A percentile compares a stretch with the other conserved stretches of the same genome.
These are phyloP conservation scores for Drosophila mimetica DNA, from an alignment of 2,888 invertebrate species.

Conservation along the genomic window DNA sequence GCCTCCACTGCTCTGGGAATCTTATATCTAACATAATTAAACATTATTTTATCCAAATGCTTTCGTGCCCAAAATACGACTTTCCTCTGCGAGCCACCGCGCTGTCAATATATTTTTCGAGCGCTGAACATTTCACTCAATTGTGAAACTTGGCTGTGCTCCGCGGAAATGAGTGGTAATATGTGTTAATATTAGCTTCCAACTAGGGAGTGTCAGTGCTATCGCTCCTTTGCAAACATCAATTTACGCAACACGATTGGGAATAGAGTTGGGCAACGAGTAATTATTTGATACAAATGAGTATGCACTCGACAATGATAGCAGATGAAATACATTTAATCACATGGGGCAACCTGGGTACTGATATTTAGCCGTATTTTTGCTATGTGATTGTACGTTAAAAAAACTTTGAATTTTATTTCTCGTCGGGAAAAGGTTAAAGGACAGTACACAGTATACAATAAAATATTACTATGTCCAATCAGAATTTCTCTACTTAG, in stretches of 20 bases:
- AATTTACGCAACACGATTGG: slow-evolving; percentile 5
- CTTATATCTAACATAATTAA: slow-evolving; percentile 41
- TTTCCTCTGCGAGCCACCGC: slow-evolving; percentile 15
- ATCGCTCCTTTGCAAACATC: slow-evolving; percentile 8
- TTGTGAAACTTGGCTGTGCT: slow-evolving; percentile 19
- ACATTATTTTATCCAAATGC: slow-evolving; percentile 55
- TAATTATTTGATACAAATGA: slow-evolving; percentile 1
- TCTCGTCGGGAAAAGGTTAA: no score
- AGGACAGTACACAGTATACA: no score
- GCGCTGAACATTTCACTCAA: slow-evolving; percentile 16
- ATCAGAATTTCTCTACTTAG: no score
- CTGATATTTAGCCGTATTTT: neutral
- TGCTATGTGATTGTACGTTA: neutral
- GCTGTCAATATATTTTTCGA: slow-evolving; percentile 23
- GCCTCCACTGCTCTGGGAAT: slow-evolving; percentile 9
- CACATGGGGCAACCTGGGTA: neutral
- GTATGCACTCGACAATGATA: slow-evolving; percentile 1
- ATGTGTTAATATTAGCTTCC: slow-evolving; percentile 18
- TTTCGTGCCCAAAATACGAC: slow-evolving; percentile 36
- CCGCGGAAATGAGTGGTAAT: slow-evolving; percentile 33
- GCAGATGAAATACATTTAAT: slow-evolving; percentile 1
- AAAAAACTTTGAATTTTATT: no score
- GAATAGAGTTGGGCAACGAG: neutral
- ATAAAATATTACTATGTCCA: no score
- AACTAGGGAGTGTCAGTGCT: slow-evolving; percentile 11